phyloP scores from a whole-genome alignment of 2,113 vertebrate species.

The Microtus pennsylvanicus region DNA sequence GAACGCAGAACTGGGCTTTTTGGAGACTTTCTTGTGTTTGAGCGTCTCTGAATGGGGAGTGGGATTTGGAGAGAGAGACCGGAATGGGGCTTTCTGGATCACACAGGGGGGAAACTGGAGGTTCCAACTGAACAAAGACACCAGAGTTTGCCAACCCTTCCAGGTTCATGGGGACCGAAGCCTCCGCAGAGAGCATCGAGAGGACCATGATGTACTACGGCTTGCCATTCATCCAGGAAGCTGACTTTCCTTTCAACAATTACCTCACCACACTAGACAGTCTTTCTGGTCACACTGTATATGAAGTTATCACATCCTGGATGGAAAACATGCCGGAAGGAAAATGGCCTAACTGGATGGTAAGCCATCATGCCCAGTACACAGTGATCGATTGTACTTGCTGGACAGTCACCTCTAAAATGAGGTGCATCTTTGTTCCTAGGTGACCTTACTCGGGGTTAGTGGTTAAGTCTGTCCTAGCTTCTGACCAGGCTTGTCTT shows the following conservation, averaged over 20 bases:
- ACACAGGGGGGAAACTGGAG: background rate
- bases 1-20: background rate
- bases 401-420: background rate
- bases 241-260: conserved; percentile 96
- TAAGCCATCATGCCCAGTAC: conserved; percentile 79
- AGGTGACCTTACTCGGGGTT: background rate
- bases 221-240: conserved; percentile 89
- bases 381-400: background rate
- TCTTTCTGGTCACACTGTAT: conserved; percentile 87
- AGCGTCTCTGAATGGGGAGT: background rate
- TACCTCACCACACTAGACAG: conserved; percentile 89
- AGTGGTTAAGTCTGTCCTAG: too few relatives aligned
- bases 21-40: background rate
- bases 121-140: background rate
- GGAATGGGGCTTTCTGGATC: background rate
- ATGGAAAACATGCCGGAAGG: conserved; percentile 95
- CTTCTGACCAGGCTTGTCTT: too few relatives aligned
- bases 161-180: conserved; percentile 94
- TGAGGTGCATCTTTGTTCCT: background rate
- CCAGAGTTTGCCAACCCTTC: conserved; percentile 23
- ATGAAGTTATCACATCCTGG: conserved; percentile 91
- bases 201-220: conserved; percentile 97
- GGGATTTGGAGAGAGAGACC: background rate
- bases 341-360: conserved; percentile 97
- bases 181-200: conserved; percentile 88